Base-by-base conservation (phyloP, 2,113 vertebrate genomes). In the Xerus inauris region DNA sequence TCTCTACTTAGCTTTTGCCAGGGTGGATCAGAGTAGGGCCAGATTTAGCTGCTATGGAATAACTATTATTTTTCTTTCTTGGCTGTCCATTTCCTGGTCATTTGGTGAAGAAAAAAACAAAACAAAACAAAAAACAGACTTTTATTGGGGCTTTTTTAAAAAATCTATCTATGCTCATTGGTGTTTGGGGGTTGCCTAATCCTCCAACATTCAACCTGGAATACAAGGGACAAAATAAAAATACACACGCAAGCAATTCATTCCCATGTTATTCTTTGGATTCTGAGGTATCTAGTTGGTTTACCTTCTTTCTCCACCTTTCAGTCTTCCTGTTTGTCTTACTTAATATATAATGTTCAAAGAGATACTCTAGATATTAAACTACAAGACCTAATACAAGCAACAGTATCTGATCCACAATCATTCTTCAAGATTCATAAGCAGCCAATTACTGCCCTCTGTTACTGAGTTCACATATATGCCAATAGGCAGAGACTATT, bases 341-440 rank as follows among this genome's bases (percentile, higher is more conserved):
- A 30, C 30, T 81, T 86, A 80, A 42, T 40, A 62, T 5, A 19
- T 8, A 79, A 67, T 11, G 24, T 64, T 67, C 19, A 77, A 8
- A 93, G 12, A 57, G 30, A 65, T 17, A 89, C 2, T 59, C 13
- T 64, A 87, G 30, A 79, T 54, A 40, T 80, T 96, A 40, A 95
- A 88, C 71, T 71, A 77, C 24, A 59, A 84, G 24, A 54, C 5
- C 20, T 79, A 89, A 71, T n/a, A 62, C 1, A 62, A 40, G 73
- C 35, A 42, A 71, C 3, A 64, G 45, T 16, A 90, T 42, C 35
- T 54, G 47, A 64, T 47, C 24, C 49, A 71, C 54, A 71, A 73
- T 40, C 96, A 90, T 87, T 96, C 95, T 75, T 30, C 24, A 85
- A 88, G n/a, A 42, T n/a, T 87, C 11, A 77, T 45, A 40, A 59